These are phyloP conservation scores for Meandrina meandrites DNA, from an alignment of 92 coral and sea anemone genomes.

Conservation along the genomic window DNA sequence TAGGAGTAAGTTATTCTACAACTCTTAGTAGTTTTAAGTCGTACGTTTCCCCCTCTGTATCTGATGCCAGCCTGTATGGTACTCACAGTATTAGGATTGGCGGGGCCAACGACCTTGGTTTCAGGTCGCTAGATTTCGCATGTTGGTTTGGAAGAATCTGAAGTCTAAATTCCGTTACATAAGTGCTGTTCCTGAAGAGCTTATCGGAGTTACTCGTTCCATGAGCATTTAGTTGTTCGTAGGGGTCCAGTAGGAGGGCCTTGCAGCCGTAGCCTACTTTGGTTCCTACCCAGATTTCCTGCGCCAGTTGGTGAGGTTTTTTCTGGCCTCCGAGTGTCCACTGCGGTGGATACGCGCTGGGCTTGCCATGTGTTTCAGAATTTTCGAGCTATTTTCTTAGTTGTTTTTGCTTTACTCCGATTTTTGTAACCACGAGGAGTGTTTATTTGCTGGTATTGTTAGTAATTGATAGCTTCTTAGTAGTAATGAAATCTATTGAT, in stretches of 20 bases:
- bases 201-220: conserved; percentile 20
- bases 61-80: conserved; percentile 34
- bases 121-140: conserved; percentile 31
- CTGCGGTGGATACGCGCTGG: too few species aligned
- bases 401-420: too few species aligned
- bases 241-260: conserved; percentile 29
- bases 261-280: conserved; percentile 6
- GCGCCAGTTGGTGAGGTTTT: too few species aligned
- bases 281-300: conserved; percentile 23
- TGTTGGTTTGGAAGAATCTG: conserved; percentile 37
- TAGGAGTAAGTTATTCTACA: conserved; percentile 32
- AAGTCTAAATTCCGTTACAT: conserved; percentile 33
- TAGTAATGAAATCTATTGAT: too few species aligned
- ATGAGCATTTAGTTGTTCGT: neutral
- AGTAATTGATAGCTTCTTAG: too few species aligned
- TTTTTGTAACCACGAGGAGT: neutral
- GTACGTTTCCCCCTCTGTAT: conserved; percentile 19
- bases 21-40: conserved; percentile 28
- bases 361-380: too few species aligned
- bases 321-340: too few species aligned
- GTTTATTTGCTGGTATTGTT: neutral
- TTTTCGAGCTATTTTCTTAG: too few species aligned
- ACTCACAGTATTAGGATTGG: conserved; percentile 44
- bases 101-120: conserved; percentile 30
- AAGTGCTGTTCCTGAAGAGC: conserved; percentile 15